Evolutionary conservation across 1,140 invertebrate genomes (phyloP).

Genomic region (Plodia interpunctella): DNA sequence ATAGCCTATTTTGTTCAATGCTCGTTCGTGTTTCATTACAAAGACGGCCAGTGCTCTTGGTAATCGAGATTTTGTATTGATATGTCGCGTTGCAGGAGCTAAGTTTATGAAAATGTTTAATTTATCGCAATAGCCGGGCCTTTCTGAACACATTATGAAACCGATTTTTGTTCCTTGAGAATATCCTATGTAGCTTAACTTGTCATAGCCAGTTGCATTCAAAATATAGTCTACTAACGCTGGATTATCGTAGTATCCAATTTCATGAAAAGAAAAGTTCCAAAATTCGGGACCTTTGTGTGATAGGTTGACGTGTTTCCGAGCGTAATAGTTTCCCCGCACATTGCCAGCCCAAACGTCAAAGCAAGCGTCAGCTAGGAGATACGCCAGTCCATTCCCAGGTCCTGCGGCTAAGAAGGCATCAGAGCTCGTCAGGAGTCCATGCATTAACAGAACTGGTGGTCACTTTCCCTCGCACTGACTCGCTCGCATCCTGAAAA

Average conservation of each 20-base stretch:
- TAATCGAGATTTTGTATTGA: conserved; percentile 36
- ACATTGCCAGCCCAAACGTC: conserved; percentile 86
- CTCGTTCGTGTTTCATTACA: conserved; percentile 19
- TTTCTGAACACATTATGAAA: conserved; percentile 78
- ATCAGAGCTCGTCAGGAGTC: conserved; percentile 82
- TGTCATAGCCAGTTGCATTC: conserved; percentile 62
- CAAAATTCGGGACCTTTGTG: conserved; percentile 75
- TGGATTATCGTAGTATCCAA: conserved; percentile 79
- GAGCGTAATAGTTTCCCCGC: conserved; percentile 86
- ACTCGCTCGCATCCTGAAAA: conserved; percentile 79
- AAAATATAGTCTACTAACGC: conserved; percentile 79
- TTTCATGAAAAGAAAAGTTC: conserved; percentile 83
- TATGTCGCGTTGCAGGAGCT: conserved; percentile 78
- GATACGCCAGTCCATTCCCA: conserved; percentile 66
- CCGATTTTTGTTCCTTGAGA: conserved; percentile 81
- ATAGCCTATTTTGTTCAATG: conserved; percentile 23
- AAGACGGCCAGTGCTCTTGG: conserved; percentile 29
- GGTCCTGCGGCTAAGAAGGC: conserved; percentile 80
- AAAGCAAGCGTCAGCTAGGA: conserved; percentile 79
- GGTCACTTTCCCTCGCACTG: conserved; percentile 38
- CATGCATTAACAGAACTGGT: conserved; percentile 84
- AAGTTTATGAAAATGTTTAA: conserved; percentile 78
- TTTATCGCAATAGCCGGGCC: conserved; percentile 80
- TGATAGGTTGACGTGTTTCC: conserved; percentile 74
- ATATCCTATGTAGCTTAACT: conserved; percentile 82